Conservation (phyloP, 92 coral and sea anemone genomes). For the Epizoanthus rinbou region DNA sequence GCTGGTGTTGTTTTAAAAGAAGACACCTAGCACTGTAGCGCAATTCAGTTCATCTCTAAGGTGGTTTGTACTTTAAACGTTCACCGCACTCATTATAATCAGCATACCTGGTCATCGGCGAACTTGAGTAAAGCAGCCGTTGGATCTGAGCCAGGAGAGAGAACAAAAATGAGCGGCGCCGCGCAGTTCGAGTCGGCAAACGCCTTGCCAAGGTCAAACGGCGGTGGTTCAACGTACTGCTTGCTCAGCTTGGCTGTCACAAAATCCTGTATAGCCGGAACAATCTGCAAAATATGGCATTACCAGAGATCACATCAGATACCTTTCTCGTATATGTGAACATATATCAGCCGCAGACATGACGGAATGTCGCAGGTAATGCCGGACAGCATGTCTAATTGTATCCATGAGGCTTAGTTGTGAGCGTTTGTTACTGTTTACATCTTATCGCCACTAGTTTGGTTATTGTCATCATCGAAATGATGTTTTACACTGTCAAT, state of each 20-base stretch:
- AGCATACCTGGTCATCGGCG: slow-evolving; percentile 94
- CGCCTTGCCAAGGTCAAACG: slow-evolving; percentile 96
- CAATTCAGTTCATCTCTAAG: too few species aligned
- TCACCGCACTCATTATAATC: neutral
- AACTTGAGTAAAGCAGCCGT: slow-evolving; percentile 98
- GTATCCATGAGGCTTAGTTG: too few species aligned
- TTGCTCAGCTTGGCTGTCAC: slow-evolving; percentile 92
- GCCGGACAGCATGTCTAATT: too few species aligned
- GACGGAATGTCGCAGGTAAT: too few species aligned
- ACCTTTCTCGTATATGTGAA: too few species aligned
- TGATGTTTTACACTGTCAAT: too few species aligned
- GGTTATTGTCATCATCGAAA: too few species aligned
- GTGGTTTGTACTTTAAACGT: too few species aligned
- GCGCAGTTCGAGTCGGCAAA: slow-evolving; percentile 95
- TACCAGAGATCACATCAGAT: neutral
- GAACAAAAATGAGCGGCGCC: slow-evolving; percentile 94
- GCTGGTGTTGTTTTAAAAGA: neutral
- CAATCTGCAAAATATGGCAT: slow-evolving; percentile 58
- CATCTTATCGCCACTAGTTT: too few species aligned
- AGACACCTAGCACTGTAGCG: neutral
- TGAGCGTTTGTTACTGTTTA: too few species aligned
- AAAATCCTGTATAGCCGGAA: slow-evolving; percentile 95
- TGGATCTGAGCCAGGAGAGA: slow-evolving; percentile 99
- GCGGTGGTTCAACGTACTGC: slow-evolving; percentile 94
- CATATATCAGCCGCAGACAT: too few species aligned